Evolutionary conservation across 2,888 invertebrate species (phyloP), one percentile per base, ranked within the genome.

Genomic region (Uropetala carovei): DNA sequence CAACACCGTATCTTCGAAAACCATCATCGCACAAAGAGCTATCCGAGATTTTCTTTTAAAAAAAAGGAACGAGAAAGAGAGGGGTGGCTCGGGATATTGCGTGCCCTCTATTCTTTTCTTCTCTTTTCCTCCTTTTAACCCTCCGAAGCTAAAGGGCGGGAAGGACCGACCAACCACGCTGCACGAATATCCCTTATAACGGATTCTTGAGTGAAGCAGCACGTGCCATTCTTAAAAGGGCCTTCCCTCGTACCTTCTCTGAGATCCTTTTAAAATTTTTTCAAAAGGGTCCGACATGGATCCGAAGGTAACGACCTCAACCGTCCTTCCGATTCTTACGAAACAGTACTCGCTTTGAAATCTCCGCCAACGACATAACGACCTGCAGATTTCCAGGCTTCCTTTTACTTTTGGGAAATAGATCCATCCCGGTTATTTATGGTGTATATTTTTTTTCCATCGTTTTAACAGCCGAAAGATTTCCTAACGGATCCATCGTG

Each of bases 211-310:
- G 75, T 75, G 27, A 27, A 27, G 75, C 5, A 75, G 75, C 75
- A 75, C 75, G 75, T 75, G 75, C 75, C 75, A 5, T 27, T 75
- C 27, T 75, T 75, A 75, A 75, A 75, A 75, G 75, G 75, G 22
- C 27, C 68, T 18, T 22, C 68, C 68, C 68, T 43, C 43, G 43
- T 43, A 43, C 43, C 68, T n/a, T 27, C 75, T 18, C 75, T 18
- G 22, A 27, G 27, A 22, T 75, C 75, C 75, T 75, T 75, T 75
- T 75, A 75, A 75, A 43, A 75, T 13, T 22, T 75, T 75, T 75
- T 75, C 75, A 10, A 68, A 68, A 68, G 68, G 68, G n/a, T n/a
- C 68, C 68, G n/a, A 9, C 68, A 7, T 64, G 43, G 43, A 16
- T 64, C 64, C 64, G 64, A 5, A 16, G 64, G 64, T 64, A 64